Percentiles rank a stretch among this genome's conserved stretches.
These are phyloP conservation scores for Colostygia pectinataria DNA, from an alignment of 2,888 invertebrate genomes.

Conservation along the genomic window DNA sequence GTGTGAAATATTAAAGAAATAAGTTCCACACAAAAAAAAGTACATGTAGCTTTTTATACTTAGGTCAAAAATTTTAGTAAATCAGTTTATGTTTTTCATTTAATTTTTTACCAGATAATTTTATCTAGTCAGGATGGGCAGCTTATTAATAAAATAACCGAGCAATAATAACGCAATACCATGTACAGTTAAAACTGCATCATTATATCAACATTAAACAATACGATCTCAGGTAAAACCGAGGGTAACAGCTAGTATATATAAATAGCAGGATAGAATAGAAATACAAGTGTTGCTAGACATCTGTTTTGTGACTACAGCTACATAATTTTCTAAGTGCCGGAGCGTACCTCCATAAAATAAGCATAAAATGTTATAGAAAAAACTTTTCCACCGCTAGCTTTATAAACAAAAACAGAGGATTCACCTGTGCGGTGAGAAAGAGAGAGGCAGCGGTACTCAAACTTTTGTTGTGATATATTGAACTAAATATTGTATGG, in stretches of 20 bases:
- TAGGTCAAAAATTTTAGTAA: too few relatives aligned
- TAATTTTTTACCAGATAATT: too few relatives aligned
- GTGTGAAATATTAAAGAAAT: too few relatives aligned
- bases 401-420: conserved; percentile 37
- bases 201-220: too few relatives aligned
- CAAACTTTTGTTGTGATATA: conserved; percentile 25
- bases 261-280: neutral
- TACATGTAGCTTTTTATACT: too few relatives aligned
- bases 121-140: too few relatives aligned
- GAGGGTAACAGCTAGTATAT: neutral
- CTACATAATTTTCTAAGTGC: conserved; percentile 34
- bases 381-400: conserved; percentile 30
- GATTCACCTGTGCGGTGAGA: conserved; percentile 32
- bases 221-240: too few relatives aligned
- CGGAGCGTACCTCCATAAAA: conserved; percentile 38
- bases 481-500: neutral
- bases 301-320: conserved; percentile 5
- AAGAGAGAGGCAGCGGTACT: conserved; percentile 28
- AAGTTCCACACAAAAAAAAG: too few relatives aligned
- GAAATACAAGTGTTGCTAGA: neutral
- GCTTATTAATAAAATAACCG: too few relatives aligned
- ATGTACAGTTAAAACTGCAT: too few relatives aligned
- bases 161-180: too few relatives aligned
- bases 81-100: too few relatives aligned
- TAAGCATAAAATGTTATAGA: conserved; percentile 45